phyloP scores from a whole-genome alignment of 2,113 vertebrate species.

The Passer montanus region DNA sequence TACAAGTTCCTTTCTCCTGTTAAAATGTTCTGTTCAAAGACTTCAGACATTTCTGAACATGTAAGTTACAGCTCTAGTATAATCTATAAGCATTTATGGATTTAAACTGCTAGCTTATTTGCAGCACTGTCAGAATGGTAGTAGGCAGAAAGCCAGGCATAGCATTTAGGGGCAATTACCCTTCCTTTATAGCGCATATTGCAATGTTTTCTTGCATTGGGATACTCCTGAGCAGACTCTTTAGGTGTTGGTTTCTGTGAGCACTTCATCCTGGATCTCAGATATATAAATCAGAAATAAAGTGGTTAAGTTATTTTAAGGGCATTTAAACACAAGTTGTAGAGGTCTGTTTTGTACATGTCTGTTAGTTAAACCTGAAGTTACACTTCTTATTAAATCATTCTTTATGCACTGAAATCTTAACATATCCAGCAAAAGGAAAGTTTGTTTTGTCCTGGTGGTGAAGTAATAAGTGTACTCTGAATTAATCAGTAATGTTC shows the following conservation, averaged over 20 bases:
- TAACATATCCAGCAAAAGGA: not conserved
- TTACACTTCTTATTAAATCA: not conserved
- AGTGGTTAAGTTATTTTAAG: conserved; percentile 36
- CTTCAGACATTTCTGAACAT: not conserved
- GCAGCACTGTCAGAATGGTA: not conserved
- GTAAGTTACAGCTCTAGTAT: not conserved
- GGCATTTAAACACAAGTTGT: conserved; percentile 18
- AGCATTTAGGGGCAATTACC: not conserved
- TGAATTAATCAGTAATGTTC: not conserved
- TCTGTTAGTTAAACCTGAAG: not conserved
- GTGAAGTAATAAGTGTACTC: not conserved
- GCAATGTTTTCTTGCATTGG: not conserved
- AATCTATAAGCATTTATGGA: not conserved
- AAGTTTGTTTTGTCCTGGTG: not conserved
- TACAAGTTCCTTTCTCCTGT: not conserved
- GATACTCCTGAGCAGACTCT: conserved; percentile 30
- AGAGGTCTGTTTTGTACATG: conserved; percentile 36
- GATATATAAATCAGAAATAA: conserved; percentile 19
- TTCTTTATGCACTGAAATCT: not conserved
- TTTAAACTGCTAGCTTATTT: conserved; percentile 33
- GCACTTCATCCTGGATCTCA: conserved; percentile 26
- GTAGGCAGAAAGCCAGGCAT: not conserved
- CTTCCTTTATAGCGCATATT: not conserved
- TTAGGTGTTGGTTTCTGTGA: conserved; percentile 26
- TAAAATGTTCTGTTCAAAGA: conserved; percentile 4